Conservation (phyloP, 2,888 invertebrate genomes). For the Caradrina kadenii region DNA sequence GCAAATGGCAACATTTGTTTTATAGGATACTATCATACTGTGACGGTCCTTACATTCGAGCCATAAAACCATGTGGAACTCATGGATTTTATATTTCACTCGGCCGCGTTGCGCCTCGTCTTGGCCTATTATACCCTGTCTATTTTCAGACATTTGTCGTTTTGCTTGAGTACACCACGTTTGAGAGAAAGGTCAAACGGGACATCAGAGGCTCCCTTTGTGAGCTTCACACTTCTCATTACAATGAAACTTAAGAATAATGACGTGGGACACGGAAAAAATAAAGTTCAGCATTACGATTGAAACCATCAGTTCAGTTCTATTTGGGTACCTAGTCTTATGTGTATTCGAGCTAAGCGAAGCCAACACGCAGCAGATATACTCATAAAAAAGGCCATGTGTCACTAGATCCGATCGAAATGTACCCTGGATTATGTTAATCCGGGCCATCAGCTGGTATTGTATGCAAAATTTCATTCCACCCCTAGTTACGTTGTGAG, state of each 20-base stretch:
- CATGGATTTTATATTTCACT: conserved; percentile 57
- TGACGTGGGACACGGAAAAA: conserved; percentile 18
- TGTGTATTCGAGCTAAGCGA: conserved; percentile 27
- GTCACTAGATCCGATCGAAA: conserved; percentile 53
- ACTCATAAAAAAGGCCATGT: conserved; percentile 55
- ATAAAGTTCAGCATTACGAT: neutral
- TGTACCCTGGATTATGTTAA: conserved; percentile 58
- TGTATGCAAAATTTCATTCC: conserved; percentile 51
- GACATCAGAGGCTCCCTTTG: conserved; percentile 28
- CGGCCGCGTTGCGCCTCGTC: conserved; percentile 15
- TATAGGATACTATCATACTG: conserved; percentile 56
- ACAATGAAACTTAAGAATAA: conserved; percentile 32
- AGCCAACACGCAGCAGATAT: conserved; percentile 32
- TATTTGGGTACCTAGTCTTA: conserved; percentile 18
- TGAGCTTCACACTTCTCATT: conserved; percentile 41
- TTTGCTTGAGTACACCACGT: conserved; percentile 38
- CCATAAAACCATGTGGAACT: conserved; percentile 57
- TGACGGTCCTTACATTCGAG: conserved; percentile 53
- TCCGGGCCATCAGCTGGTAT: conserved; percentile 54
- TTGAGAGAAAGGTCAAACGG: conserved; percentile 32
- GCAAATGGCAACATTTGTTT: conserved; percentile 62
- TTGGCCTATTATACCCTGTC: conserved; percentile 19
- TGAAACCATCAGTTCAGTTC: neutral
- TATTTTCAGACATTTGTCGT: conserved; percentile 42
- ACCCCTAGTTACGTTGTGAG: conserved; percentile 11